Conservation (phyloP, 2,888 invertebrate genomes). For the Odontocolon sp. region DNA sequence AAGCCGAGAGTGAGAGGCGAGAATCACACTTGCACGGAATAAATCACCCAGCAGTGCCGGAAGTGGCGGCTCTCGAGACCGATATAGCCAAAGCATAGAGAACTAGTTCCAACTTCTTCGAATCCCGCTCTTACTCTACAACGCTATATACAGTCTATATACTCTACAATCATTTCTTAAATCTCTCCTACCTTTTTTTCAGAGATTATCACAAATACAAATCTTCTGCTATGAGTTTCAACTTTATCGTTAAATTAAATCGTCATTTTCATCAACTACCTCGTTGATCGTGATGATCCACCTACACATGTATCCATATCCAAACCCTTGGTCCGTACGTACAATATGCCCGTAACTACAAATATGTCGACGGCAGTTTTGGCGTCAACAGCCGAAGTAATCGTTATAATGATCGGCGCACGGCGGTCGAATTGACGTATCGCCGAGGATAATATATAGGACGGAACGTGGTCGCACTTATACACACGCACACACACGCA, state of each 20-base stretch:
- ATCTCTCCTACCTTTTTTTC: no score
- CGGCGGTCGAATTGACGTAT: constrained; percentile 75
- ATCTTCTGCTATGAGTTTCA: no score
- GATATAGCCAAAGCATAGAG: constrained; percentile 58
- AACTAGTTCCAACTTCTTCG: constrained; percentile 57
- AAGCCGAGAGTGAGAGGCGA: constrained; percentile 47
- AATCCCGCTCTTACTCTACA: neutral
- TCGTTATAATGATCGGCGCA: constrained; percentile 76
- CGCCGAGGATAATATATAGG: constrained; percentile 74
- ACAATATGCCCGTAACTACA: neutral
- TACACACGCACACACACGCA: constrained; percentile 46
- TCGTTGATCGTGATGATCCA: neutral
- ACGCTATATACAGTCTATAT: constrained; percentile 12
- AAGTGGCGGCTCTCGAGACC: constrained; percentile 61
- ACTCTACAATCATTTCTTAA: constrained; percentile 29
- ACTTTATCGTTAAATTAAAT: no score
- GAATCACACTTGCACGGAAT: constrained; percentile 63
- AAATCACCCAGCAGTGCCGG: constrained; percentile 61
- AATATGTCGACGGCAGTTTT: constrained; percentile 47
- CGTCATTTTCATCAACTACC: no score
- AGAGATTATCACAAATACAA: no score
- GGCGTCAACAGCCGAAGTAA: constrained; percentile 63
- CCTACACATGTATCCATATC: no score
- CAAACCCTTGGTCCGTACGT: neutral
- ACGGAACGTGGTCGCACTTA: constrained; percentile 59